phyloP scores from a whole-genome alignment of 1,140 invertebrate genomes.

The Tyrophagus putrescentiae region DNA sequence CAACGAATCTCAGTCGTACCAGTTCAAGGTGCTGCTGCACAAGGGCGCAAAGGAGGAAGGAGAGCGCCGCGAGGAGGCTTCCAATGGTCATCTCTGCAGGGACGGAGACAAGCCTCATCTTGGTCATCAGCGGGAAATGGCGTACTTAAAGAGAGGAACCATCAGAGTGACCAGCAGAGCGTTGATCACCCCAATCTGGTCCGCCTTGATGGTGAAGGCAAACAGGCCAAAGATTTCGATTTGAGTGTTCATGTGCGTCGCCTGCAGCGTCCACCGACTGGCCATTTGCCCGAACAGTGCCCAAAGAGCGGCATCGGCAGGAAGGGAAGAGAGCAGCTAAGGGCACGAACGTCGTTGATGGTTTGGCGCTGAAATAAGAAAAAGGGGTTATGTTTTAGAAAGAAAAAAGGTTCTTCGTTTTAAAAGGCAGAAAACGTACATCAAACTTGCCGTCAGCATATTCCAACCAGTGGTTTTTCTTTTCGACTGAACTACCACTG shows the following conservation, averaged over 20 bases:
- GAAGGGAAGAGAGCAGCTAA: conserved; percentile 60
- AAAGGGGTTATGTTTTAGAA: conserved; percentile 3
- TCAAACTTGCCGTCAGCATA: conserved; percentile 54
- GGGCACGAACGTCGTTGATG: conserved; percentile 56
- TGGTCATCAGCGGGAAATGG: conserved; percentile 45
- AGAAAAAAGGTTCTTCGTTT: neutral
- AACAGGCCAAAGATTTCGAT: conserved; percentile 50
- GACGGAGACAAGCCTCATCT: conserved; percentile 41
- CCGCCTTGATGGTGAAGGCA: conserved; percentile 52
- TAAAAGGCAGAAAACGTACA: conserved; percentile 28
- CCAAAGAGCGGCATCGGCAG: conserved; percentile 78
- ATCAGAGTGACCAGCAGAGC: conserved; percentile 66
- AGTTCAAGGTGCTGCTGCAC: conserved; percentile 62
- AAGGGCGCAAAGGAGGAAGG: conserved; percentile 76
- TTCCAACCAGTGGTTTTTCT: conserved; percentile 58
- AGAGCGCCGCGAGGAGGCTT: conserved; percentile 58
- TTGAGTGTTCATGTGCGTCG: conserved; percentile 73
- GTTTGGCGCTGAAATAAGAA: conserved; percentile 26
- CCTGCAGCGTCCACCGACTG: conserved; percentile 85
- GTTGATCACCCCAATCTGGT: conserved; percentile 74
- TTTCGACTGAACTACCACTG: conserved; percentile 32
- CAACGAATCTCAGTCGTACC: no score
- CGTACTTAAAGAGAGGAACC: conserved; percentile 67
- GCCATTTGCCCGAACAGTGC: conserved; percentile 67
- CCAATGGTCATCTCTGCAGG: conserved; percentile 62